Evolutionary conservation across 1,140 invertebrate species (phyloP).

Genomic region (Hypsibius dujardini): DNA sequence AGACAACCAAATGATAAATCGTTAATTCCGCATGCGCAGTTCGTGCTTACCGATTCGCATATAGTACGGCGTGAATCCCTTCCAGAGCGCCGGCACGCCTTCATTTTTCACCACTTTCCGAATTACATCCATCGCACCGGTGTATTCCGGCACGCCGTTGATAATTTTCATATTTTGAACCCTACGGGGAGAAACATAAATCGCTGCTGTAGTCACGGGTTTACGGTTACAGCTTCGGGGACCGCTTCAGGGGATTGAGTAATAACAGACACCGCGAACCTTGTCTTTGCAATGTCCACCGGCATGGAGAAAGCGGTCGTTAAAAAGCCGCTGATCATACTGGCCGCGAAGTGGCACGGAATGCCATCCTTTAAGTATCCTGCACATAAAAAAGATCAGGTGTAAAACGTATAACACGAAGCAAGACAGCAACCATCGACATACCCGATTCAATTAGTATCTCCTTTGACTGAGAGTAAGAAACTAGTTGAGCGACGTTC

Average conservation of each 20-base stretch:
- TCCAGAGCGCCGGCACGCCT: constrained; percentile 90
- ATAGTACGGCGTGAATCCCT: constrained; percentile 95
- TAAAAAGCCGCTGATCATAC: constrained; percentile 90
- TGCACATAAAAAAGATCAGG: constrained; percentile 26
- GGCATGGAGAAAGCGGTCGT: constrained; percentile 95
- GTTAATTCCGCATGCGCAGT: not conserved
- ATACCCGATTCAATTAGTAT: constrained; percentile 40
- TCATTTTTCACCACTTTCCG: constrained; percentile 63
- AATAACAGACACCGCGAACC: constrained; percentile 38
- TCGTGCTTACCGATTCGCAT: constrained; percentile 49
- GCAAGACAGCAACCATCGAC: constrained; percentile 21
- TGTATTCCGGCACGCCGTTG: constrained; percentile 80
- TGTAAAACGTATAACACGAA: not conserved
- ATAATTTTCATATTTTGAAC: constrained; percentile 93
- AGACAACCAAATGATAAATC: not conserved
- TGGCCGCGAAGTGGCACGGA: constrained; percentile 71
- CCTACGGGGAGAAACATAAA: constrained; percentile 37
- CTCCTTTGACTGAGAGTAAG: constrained; percentile 81
- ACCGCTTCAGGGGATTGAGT: not conserved
- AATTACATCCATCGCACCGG: constrained; percentile 68
- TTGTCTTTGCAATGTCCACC: constrained; percentile 94
- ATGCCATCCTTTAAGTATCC: constrained; percentile 72
- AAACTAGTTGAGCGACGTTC: constrained; percentile 86
- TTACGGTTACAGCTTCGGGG: too few species aligned
- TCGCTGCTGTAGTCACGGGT: constrained; percentile 16